Conservation (phyloP, 2,113 vertebrate species). For the Tragelaphus buxtoni region DNA sequence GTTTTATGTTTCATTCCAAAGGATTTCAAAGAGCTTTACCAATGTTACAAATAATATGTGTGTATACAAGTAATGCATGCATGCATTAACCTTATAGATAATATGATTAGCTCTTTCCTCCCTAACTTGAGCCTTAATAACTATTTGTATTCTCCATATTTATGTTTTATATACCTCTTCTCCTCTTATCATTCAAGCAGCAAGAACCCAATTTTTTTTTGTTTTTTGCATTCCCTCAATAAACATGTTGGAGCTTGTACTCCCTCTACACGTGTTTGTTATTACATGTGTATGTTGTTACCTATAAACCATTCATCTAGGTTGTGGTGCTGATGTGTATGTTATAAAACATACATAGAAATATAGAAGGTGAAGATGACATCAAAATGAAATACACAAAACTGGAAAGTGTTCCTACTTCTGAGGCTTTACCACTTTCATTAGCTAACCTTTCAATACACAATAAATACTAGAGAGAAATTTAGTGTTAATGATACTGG, state of each 20-base stretch:
- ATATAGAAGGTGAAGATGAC: background rate
- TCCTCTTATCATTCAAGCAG: background rate
- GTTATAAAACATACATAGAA: background rate
- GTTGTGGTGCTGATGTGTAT: background rate
- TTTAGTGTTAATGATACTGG: background rate
- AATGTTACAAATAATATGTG: constrained; percentile 39
- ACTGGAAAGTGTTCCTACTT: background rate
- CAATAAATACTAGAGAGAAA: background rate
- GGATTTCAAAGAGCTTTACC: constrained; percentile 61
- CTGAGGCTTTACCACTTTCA: background rate
- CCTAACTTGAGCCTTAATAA: background rate
- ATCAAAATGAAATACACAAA: background rate
- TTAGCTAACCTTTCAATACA: background rate
- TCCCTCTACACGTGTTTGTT: background rate
- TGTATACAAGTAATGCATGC: background rate
- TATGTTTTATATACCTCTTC: background rate
- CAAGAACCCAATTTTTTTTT: background rate
- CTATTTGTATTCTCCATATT: background rate
- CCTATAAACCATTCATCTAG: background rate
- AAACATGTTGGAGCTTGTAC: background rate
- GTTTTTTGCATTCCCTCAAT: background rate
- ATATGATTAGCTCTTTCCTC: background rate
- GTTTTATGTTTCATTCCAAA: constrained; percentile 44
- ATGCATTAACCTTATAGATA: constrained; percentile 18
- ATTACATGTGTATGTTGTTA: background rate